Evolutionary conservation across 2,888 invertebrate species (phyloP).

Genomic region (Tribolium freemani): DNA sequence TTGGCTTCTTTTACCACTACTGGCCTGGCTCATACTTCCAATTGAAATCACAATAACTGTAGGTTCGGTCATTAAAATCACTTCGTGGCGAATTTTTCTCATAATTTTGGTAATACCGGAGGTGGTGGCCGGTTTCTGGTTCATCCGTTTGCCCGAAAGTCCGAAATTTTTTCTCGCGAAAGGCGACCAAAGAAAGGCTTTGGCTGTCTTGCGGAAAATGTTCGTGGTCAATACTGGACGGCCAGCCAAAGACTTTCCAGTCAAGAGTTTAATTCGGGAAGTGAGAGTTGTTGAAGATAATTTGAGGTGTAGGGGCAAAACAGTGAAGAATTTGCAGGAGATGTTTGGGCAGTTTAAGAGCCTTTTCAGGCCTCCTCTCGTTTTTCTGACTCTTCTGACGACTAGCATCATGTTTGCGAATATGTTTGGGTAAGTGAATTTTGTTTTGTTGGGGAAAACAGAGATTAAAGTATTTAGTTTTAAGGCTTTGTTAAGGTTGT

Average conservation of each 20-base stretch:
- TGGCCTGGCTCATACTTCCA: constrained; percentile 60
- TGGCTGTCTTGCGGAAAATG: constrained; percentile 74
- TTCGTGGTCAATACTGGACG: constrained; percentile 72
- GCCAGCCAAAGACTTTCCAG: constrained; percentile 69
- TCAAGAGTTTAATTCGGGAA: constrained; percentile 51
- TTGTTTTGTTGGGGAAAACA: neutral
- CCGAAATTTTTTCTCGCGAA: constrained; percentile 82
- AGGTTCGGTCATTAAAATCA: constrained; percentile 65
- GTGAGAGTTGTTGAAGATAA: constrained; percentile 22
- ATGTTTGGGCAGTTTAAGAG: constrained; percentile 73
- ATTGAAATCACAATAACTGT: constrained; percentile 49
- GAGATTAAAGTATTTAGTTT: neutral
- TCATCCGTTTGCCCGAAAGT: constrained; percentile 78
- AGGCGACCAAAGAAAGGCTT: constrained; percentile 73
- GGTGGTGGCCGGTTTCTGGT: constrained; percentile 72
- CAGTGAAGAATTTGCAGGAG: constrained; percentile 67
- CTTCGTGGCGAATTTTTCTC: constrained; percentile 83
- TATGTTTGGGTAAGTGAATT: constrained; percentile 75
- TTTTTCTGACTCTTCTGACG: constrained; percentile 72
- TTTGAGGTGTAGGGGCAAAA: constrained; percentile 48
- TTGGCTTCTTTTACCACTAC: constrained; percentile 76
- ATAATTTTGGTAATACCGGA: constrained; percentile 77
- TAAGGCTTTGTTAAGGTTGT: neutral
- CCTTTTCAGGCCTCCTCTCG: constrained; percentile 71
- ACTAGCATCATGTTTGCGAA: constrained; percentile 77